Evolutionary conservation across 1,140 invertebrate genomes (phyloP), one percentile per base, ranked within the genome.

Genomic region (Bradynema listronoti): DNA sequence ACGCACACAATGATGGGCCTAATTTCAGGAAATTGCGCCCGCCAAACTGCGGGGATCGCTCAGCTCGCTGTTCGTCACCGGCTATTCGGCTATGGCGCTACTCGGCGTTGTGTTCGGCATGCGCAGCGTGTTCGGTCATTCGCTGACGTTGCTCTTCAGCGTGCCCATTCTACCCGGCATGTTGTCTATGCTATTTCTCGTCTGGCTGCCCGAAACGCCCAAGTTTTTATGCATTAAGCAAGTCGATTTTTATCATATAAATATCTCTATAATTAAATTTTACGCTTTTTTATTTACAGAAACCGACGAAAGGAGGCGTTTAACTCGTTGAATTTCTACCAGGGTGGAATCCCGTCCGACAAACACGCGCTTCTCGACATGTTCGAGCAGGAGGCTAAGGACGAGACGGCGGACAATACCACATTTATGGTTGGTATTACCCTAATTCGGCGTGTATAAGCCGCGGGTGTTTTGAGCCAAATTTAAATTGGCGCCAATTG

Each of bases 71-170:
- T 65, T 64, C 41, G 54, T 65, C n/a, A 76, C 64, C 32, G 68
- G 68, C 3, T 75, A 74, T 39, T 46, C 75, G 6, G 65, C 59
- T n/a, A 77, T 76, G 75, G 69, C 56, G 24, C 41, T 78, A 2
- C 45, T 72, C 33, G 72, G 72, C 19, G 68, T 68, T 47, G 29
- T 78, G 4, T 58, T 78, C 7, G 76, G 72, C 33, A 77, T 61
- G 25, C 42, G 65, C 16, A 25, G 45, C 19, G 33, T 75, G 22
- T 53, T 75, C 16, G 71, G 72, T 6, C 47, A 78, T 47, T 76
- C 74, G 3, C 63, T 75, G 11, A 61, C 68, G 2, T 25, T 47
- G 27, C 56, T 75, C 9, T 47, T 75, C 6, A 61, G 58, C 30
- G 58, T 75, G 22, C 75, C 72, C 7, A 62, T 75, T 5, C 33